These are phyloP conservation scores for Athene noctua DNA, from an alignment of 2,113 vertebrate genomes.

Conservation along the genomic window DNA sequence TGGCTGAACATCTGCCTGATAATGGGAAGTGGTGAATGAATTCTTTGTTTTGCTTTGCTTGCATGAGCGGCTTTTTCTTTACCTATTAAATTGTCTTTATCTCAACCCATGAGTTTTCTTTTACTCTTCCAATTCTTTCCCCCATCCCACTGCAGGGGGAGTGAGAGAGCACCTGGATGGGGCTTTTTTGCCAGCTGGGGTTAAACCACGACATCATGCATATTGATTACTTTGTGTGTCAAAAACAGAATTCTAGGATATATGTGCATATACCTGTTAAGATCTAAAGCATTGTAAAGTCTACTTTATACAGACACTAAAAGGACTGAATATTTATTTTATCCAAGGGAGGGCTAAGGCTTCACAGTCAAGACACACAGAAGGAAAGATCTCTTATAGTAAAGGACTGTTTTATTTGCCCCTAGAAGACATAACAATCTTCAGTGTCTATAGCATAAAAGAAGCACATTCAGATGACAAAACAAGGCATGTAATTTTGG, in stretches of 20 bases:
- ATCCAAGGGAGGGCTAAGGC: background rate
- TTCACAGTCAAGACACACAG: background rate
- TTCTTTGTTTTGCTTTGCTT: too few species aligned
- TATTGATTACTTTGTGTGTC: background rate
- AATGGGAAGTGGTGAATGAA: too few species aligned
- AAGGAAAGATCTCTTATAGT: background rate
- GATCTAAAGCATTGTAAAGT: background rate
- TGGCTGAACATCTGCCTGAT: too few species aligned
- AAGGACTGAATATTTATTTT: background rate
- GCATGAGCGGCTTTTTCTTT: too few species aligned
- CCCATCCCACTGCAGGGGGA: too few species aligned
- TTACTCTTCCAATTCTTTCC: too few species aligned
- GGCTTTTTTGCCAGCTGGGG: too few species aligned
- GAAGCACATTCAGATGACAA: background rate
- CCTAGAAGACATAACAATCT: background rate
- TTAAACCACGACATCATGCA: too few species aligned
- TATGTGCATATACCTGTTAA: background rate
- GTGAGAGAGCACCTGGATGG: too few species aligned
- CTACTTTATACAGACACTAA: background rate
- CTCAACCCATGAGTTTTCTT: too few species aligned
- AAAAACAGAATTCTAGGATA: background rate
- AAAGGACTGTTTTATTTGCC: background rate
- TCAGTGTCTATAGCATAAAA: background rate
- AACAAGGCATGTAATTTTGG: background rate
- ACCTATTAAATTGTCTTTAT: too few species aligned